Percentiles rank a stretch among this genome's conserved stretches.
phyloP scores from a whole-genome alignment of 2,113 vertebrate species.

The Litocranius walleri region DNA sequence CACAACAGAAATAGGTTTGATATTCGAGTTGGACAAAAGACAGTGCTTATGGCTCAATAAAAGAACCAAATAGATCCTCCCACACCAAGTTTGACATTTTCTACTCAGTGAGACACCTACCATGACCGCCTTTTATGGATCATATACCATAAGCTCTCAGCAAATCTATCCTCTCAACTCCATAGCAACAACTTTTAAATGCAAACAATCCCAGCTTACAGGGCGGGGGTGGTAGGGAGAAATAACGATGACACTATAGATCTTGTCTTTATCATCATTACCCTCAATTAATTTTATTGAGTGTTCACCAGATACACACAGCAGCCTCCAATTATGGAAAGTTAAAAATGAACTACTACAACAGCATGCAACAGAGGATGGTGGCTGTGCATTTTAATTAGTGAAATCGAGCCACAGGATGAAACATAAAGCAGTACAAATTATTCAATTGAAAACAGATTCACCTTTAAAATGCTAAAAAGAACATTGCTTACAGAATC shows the following conservation, averaged over 20 bases:
- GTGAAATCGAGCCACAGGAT: conserved; percentile 41
- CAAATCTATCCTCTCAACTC: conserved; percentile 47
- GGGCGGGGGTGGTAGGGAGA: conserved; percentile 39
- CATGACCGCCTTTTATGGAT: conserved; percentile 63
- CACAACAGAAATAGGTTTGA: conserved; percentile 25
- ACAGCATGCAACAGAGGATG: conserved; percentile 7
- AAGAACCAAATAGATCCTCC: conserved; percentile 47
- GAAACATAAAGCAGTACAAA: conserved; percentile 41
- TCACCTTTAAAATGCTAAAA: conserved; percentile 62
- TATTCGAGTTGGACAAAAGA: conserved; percentile 52
- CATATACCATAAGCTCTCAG: conserved; percentile 52
- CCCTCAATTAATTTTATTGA: conserved; percentile 68
- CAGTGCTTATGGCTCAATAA: conserved; percentile 26
- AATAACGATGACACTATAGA: conserved; percentile 54
- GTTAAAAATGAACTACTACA: conserved; percentile 54
- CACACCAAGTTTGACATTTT: conserved; percentile 52
- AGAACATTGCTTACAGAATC: conserved; percentile 26
- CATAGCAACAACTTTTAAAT: conserved; percentile 65
- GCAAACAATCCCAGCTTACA: conserved; percentile 43
- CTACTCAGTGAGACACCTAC: conserved; percentile 61
- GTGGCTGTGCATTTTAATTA: conserved; percentile 58
- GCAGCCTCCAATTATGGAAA: conserved; percentile 63
- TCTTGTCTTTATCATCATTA: conserved; percentile 69
- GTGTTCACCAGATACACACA: conserved; percentile 41
- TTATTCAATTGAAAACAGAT: conserved; percentile 52